Base-by-base conservation (phyloP, 1,140 invertebrate genomes). In the Nephila pilipes region DNA sequence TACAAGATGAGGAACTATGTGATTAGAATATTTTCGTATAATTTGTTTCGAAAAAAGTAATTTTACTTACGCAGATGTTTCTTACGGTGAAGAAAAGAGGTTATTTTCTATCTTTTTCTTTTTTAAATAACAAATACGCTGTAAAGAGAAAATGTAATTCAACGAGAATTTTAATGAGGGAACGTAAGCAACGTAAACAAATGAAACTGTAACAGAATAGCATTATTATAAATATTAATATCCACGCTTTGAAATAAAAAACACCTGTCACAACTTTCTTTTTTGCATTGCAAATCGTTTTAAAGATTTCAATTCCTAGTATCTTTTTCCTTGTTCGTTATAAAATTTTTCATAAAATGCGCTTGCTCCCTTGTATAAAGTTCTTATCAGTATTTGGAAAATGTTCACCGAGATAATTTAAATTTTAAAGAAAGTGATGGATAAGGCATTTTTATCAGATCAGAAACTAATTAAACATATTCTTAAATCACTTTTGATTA, bases 1-100 rank as follows among this genome's bases (percentile, higher is more conserved):
- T 32, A 32, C 16, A 29, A 29, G 69, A 25, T 4, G 12, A 5
- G 2, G 29, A 32, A 32, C 18, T 75, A 32, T n/a, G 63, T 65
- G n/a, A 65, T 65, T 25, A n/a, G 63, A 65, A 65, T 65, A 65
- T 65, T 65, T 65, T 29, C 25, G 63, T 65, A 65, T 65, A 65
- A 65, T 65, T 65, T 65, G 25, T 65, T 65, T 25, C 63, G 14
- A 65, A 65, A 12, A n/a, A 65, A 65, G 63, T 25, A 65, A 65
- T 65, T 65, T 25, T 65, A 65, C 12, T 25, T 65, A 25, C 63
- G 25, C 63, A 65, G n/a, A 65, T 3, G 25, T 1, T n/a, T 8
- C 25, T 46, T 46, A 46, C 46, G 4, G 46, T 0, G 46, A 46
- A n/a, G n/a, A 46, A 1, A 4, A 46, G 6, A 10, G 4, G 46